Conservation (phyloP, 1,140 invertebrate species). For the Formica selysi region DNA sequence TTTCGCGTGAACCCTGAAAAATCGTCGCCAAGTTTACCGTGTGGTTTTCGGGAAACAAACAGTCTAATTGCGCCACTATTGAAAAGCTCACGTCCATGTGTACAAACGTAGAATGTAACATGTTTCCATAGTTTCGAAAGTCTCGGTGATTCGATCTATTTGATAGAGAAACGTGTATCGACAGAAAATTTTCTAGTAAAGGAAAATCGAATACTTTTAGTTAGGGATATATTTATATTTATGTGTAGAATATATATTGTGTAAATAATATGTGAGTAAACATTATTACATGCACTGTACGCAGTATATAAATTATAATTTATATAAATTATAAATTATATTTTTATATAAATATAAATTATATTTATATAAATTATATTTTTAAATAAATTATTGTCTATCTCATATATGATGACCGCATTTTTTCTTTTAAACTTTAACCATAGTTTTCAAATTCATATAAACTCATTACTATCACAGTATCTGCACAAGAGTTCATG, state of each 20-base stretch:
- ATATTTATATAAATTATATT: neutral
- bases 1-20: slow-evolving; percentile 73
- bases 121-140: neutral
- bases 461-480: too few relatives aligned
- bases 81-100: neutral
- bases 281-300: neutral
- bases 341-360: neutral
- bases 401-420: neutral
- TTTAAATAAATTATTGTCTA: neutral
- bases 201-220: neutral
- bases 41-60: slow-evolving; percentile 16
- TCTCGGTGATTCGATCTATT: neutral
- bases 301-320: too few relatives aligned
- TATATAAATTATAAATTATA: neutral
- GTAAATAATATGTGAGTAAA: neutral
- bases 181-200: neutral
- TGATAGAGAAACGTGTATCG: neutral
- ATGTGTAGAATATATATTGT: neutral
- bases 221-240: neutral
- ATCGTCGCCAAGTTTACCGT: slow-evolving; percentile 54
- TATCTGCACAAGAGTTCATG: too few relatives aligned
- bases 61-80: slow-evolving; percentile 35
- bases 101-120: neutral
- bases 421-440: too few relatives aligned
- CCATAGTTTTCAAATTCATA: too few relatives aligned